Evolutionary conservation across 2,113 vertebrate genomes (phyloP).

Genomic region (Drymodes brunneopygia): DNA sequence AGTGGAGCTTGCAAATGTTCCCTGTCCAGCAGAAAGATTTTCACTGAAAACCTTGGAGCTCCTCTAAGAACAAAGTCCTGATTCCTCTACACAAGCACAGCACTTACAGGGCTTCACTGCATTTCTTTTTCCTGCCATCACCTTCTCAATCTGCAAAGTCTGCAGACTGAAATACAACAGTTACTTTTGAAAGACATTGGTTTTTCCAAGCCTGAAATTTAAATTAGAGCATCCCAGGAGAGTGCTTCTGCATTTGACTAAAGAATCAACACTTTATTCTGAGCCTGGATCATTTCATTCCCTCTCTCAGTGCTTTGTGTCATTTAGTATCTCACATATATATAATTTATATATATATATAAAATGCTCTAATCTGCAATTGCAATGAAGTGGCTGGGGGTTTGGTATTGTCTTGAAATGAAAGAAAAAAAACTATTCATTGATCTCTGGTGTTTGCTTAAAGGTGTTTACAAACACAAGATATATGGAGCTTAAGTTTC

Average conservation of each 20-base stretch:
- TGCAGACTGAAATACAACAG: neutral
- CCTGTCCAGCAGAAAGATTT: neutral
- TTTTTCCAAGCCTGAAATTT: constrained; percentile 13
- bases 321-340: constrained; percentile 9
- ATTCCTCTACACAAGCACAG: neutral
- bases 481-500: neutral
- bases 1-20: neutral
- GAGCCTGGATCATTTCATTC: neutral
- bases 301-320: neutral
- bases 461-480: constrained; percentile 40
- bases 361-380: neutral
- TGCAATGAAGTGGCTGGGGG: neutral
- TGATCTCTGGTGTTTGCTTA: constrained; percentile 40
- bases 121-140: neutral
- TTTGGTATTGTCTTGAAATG: constrained; percentile 27
- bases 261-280: constrained; percentile 29
- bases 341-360: neutral
- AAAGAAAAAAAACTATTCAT: constrained; percentile 22
- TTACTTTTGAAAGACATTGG: neutral
- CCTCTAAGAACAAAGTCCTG: neutral
- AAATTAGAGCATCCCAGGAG: constrained; percentile 9
- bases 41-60: neutral
- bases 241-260: neutral
- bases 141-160: neutral
- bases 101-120: neutral